Percentiles rank a stretch among this genome's conserved stretches.
Conservation (phyloP, 2,113 vertebrate genomes). For the Carassius carassius region DNA sequence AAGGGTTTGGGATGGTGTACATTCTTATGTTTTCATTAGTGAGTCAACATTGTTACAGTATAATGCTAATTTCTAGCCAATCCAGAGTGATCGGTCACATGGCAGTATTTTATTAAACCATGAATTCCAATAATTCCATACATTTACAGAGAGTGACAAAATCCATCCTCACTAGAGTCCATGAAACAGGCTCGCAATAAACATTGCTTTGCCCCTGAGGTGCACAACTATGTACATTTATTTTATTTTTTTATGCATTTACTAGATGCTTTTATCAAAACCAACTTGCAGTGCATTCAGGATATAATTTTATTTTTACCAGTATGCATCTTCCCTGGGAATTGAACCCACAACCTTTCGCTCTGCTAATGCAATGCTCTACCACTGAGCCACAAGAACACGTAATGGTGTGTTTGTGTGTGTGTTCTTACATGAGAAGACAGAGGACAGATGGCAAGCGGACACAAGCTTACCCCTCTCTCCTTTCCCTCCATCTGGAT, state of each 20-base stretch:
- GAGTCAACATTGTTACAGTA: too few relatives aligned
- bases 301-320: too few relatives aligned
- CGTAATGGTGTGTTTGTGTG: neutral
- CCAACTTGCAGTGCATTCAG: too few relatives aligned
- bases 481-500: conserved; percentile 68
- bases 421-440: conserved; percentile 43
- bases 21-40: too few relatives aligned
- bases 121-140: neutral
- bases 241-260: too few relatives aligned
- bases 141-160: neutral
- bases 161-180: neutral
- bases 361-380: too few relatives aligned
- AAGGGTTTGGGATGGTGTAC: neutral
- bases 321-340: too few relatives aligned
- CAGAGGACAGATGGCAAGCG: conserved; percentile 72
- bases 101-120: neutral
- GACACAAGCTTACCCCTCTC: conserved; percentile 56
- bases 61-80: neutral
- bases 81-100: neutral
- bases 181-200: conserved; percentile 3
- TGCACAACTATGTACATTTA: too few relatives aligned
- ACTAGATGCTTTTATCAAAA: too few relatives aligned
- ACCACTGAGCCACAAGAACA: too few relatives aligned
- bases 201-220: neutral
- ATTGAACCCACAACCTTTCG: too few relatives aligned